Base-by-base conservation (phyloP, 2,113 vertebrate species). In the Corapipo altera region DNA sequence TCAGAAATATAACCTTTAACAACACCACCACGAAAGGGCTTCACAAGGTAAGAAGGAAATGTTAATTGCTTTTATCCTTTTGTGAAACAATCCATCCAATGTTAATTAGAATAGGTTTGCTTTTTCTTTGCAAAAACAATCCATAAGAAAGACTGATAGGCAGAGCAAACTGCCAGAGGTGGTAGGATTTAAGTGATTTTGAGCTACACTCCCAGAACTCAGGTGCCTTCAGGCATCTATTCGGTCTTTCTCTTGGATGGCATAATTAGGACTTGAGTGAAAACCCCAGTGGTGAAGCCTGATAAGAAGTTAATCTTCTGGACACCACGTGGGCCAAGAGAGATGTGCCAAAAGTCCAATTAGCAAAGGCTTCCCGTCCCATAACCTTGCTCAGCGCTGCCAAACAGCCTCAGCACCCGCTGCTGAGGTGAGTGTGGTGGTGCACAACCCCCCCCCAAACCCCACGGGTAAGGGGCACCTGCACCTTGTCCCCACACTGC, bases 281-380 rank as follows among this genome's bases (percentile, higher is more conserved):
- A 96, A 96, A 78, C 75, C 69, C 79, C 79, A 75, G 76, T 43
- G 88, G 59, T 43, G 80, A 57, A 67, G 54, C 41, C 84, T 78
- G 92, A 85, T 81, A 87, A 93, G 88, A 82, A 91, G 76, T 92
- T 94, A 92, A 97, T 96, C 85, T 85, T 82, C 48, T 43, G 76
- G 69, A 79, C 61, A 79, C 83, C 75, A 78, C 6, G 3, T 91
- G 88, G 72, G 57, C 48, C 72, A 19, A 20, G 26, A 80, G 52
- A 81, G 91, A 88, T 85, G 80, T 43, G 44, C 86, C 70, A 69
- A 72, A 90, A 83, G 76, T 23, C 73, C 85, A 95, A 58, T 93
- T 94, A 94, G 80, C 58, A 49, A 79, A 96, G 49, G 32, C 2
- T 85, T 12, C 37, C 48, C 0, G 0, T 11, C 10, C 57, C 62